A percentile compares a stretch with the other conserved stretches of the same genome.
Evolutionary conservation across 2,113 vertebrate genomes (phyloP).

Genomic region (Nannobrachium achirus): DNA sequence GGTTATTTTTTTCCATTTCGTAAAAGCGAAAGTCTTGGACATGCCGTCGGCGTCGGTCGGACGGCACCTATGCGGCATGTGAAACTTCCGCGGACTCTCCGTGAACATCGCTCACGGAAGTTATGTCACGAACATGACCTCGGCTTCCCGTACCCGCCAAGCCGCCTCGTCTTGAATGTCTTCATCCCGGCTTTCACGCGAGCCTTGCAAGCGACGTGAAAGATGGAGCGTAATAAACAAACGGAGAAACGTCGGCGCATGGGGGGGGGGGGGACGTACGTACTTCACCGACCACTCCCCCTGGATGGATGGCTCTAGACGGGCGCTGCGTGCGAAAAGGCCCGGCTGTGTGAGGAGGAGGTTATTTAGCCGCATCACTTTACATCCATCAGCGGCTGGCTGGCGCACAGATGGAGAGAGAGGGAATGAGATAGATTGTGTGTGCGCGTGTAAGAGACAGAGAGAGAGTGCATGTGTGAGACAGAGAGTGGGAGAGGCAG

Average conservation of each 20-base stretch:
- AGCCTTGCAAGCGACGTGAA: slow-evolving; percentile 18
- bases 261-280: too few relatives aligned
- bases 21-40: too few relatives aligned
- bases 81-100: too few relatives aligned
- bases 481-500: slow-evolving; percentile 26
- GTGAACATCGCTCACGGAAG: slow-evolving; percentile 17
- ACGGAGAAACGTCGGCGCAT: not conserved
- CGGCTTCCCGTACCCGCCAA: not conserved
- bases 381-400: slow-evolving; percentile 24
- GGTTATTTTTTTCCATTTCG: too few relatives aligned
- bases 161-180: not conserved
- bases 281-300: not conserved
- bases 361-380: slow-evolving; percentile 2
- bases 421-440: slow-evolving; percentile 17
- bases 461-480: slow-evolving; percentile 45
- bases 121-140: not conserved
- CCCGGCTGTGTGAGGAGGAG: not conserved
- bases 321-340: too few relatives aligned
- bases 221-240: not conserved
- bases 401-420: slow-evolving; percentile 19
- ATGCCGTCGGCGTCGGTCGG: too few relatives aligned
- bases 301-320: not conserved
- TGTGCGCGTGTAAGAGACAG: slow-evolving; percentile 48
- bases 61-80: too few relatives aligned
- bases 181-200: not conserved